These are phyloP conservation scores for Kryptopterus vitreolus DNA, from an alignment of 2,797 vertebrate genomes.

Conservation along the genomic window DNA sequence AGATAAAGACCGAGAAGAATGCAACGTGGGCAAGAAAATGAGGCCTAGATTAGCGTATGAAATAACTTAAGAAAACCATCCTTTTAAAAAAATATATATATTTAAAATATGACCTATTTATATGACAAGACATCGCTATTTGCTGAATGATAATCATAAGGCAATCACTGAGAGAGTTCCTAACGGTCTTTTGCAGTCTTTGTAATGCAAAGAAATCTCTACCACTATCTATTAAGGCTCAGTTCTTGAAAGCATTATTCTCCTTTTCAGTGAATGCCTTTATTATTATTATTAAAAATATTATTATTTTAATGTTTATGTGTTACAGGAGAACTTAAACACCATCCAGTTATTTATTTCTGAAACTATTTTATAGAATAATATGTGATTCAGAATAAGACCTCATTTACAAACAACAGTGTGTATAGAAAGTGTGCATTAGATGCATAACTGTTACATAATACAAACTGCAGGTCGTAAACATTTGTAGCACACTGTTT, in stretches of 20 bases:
- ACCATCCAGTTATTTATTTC: not conserved
- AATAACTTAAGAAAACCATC: no score
- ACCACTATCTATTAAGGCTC: no score
- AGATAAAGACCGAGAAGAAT: not conserved
- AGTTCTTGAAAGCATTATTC: constrained; percentile 82
- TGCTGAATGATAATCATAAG: not conserved
- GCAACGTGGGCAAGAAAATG: no score
- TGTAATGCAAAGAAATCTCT: no score
- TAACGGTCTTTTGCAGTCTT: not conserved
- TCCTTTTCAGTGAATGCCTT: constrained; percentile 83
- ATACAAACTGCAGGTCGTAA: no score
- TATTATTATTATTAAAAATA: no score
- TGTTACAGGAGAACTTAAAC: not conserved
- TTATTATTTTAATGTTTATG: not conserved
- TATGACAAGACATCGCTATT: not conserved
- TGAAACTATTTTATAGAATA: not conserved
- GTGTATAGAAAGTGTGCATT: no score
- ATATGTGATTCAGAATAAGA: not conserved
- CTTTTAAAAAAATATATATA: no score
- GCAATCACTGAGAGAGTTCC: not conserved
- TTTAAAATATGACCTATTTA: no score
- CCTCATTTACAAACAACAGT: not conserved
- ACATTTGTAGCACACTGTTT: no score
- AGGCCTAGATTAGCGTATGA: no score
- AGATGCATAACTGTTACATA: no score